phyloP scores from a whole-genome alignment of 1,140 invertebrate species.

The Kradibia gibbosae region DNA sequence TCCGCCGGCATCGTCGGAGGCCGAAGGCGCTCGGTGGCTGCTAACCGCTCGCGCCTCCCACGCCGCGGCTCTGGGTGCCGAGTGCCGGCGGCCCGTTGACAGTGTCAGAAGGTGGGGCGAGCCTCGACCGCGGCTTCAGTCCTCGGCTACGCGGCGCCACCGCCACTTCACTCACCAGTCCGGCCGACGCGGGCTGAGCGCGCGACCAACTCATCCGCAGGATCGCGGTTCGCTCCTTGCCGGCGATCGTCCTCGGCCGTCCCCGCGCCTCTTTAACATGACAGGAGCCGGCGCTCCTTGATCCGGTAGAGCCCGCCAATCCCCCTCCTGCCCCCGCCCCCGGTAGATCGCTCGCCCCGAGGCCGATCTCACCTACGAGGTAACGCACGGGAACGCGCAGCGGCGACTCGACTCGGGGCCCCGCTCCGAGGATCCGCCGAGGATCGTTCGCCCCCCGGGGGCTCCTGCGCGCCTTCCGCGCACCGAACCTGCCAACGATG shows the following conservation, averaged over 20 bases:
- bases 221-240: too few species aligned
- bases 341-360: too few species aligned
- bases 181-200: neutral
- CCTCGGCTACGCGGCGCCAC: neutral
- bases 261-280: conserved; percentile 3
- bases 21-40: neutral
- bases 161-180: conserved; percentile 21
- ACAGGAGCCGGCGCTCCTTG: neutral
- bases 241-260: neutral
- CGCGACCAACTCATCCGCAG: conserved; percentile 7
- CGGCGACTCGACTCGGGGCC: too few species aligned
- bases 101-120: conserved; percentile 43
- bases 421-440: too few species aligned
- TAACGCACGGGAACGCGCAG: too few species aligned
- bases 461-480: too few species aligned
- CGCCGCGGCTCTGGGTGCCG: neutral
- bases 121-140: conserved; percentile 43
- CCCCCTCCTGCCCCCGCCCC: too few species aligned
- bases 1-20: too few species aligned
- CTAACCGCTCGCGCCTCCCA: conserved; percentile 7
- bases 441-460: too few species aligned
- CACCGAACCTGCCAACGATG: too few species aligned
- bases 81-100: conserved; percentile 33
- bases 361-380: too few species aligned
- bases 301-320: neutral